These are phyloP conservation scores for Agapornis canus DNA, from an alignment of 2,797 vertebrate species.

Conservation along the genomic window DNA sequence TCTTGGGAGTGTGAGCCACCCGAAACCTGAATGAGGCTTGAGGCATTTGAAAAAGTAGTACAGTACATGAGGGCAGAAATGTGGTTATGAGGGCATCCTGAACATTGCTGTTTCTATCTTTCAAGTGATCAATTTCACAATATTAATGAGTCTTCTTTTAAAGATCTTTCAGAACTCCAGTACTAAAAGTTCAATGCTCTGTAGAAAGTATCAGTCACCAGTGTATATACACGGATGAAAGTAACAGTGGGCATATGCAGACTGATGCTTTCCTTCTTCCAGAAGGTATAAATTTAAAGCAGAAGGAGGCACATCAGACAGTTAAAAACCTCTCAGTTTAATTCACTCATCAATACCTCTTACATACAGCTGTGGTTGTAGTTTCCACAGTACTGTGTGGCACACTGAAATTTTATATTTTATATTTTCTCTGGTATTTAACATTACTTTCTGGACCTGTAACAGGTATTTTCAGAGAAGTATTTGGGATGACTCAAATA, in stretches of 20 bases:
- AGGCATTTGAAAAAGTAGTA: not conserved
- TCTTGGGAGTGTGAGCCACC: not conserved
- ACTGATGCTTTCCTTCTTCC: not conserved
- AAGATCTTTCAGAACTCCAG: not conserved
- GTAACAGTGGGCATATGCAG: not conserved
- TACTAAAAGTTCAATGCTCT: not conserved
- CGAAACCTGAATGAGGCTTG: not conserved
- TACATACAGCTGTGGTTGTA: not conserved
- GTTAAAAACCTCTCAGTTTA: not conserved
- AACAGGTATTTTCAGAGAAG: not conserved
- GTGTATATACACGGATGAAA: not conserved
- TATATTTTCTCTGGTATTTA: not conserved
- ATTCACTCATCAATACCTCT: not conserved
- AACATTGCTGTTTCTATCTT: not conserved
- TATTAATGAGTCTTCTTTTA: not conserved
- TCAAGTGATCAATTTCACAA: not conserved
- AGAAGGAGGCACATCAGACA: not conserved
- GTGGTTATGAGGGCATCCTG: not conserved
- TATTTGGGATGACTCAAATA: not conserved
- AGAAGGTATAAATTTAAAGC: not conserved
- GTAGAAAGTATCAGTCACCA: fast-evolving
- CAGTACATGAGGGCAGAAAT: not conserved
- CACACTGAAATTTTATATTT: not conserved
- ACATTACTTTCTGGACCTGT: not conserved
- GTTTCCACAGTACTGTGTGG: not conserved